Base-by-base conservation (phyloP, 92 coral and sea anemone genomes). In the Porites rus region DNA sequence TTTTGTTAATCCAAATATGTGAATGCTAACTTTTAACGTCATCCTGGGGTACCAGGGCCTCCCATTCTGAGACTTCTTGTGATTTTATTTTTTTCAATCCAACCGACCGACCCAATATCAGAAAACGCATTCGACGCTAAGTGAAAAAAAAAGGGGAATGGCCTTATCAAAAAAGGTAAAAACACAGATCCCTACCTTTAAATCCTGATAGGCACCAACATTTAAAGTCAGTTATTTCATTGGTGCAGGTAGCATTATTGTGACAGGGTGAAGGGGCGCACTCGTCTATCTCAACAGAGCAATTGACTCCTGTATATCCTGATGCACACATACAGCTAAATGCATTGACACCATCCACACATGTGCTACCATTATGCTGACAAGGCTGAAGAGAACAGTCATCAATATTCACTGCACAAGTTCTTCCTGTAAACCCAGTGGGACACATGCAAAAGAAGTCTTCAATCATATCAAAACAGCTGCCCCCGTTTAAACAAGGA, bases 331-430 rank as follows among this genome's bases (percentile, higher is more conserved):
- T 56, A 78, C 98, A 94, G 74, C 79, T 74, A 62, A 92, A 92
- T 1, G 89, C 80, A 51, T 88, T 81, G 51, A 92, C 83, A 16
- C 72, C 86, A 82, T 94, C 95, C 53, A 90, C 82, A 68, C 98
- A 94, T 46, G 54, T 72, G 58, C 90, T 84, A 3, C 98, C 98
- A 70, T 84, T 91, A 77, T 90, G 98, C 51, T 64, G 85, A 74
- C 98, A 94, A 3, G 95, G 95, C 63, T 92, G 79, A 1, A 24
- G 22, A 14, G 80, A 74, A 71, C 98, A 94, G 19, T 94, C 98
- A 84, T 94, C 94, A 70, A 94, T 90, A 51, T 92, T 87, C 53
- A 92, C 85, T 28, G 91, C 92, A 80, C 98, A 94, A 73, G 95
- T 92, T 81, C 79, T 86, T 7, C 98, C 98, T 31, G 88, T 75